phyloP scores from a whole-genome alignment of 2,797 vertebrate genomes.

The Danio tinwini region DNA sequence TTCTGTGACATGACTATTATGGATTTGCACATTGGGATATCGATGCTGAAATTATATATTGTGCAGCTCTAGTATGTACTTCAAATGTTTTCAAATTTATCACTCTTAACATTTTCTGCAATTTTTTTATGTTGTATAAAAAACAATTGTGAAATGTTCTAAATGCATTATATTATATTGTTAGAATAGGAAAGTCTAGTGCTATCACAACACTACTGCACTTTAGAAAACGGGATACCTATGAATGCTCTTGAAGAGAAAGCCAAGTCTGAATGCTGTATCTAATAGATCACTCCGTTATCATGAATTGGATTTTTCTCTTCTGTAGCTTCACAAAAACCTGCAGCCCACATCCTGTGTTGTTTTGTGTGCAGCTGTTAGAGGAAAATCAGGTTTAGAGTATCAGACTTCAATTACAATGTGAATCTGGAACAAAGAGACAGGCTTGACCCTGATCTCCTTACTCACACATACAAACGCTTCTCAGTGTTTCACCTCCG shows the following conservation, averaged over 20 bases:
- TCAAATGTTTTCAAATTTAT: too few species aligned
- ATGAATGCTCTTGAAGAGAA: too few species aligned
- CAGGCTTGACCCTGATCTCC: slow-evolving; percentile 74
- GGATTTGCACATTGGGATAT: too few species aligned
- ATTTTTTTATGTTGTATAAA: too few species aligned
- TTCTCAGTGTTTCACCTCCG: slow-evolving; percentile 51
- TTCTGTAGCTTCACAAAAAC: background rate
- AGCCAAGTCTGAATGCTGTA: background rate
- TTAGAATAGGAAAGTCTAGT: background rate
- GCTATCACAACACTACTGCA: background rate
- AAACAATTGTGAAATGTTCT: too few species aligned
- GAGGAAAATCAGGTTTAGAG: slow-evolving; percentile 67
- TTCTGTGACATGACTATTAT: too few species aligned
- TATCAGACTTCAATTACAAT: slow-evolving; percentile 68
- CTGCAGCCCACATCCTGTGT: slow-evolving; percentile 56
- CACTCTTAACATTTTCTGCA: too few species aligned
- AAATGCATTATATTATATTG: too few species aligned
- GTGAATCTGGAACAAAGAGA: slow-evolving; percentile 71
- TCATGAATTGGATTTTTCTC: background rate
- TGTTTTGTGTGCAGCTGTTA: slow-evolving; percentile 59
- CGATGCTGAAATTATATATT: too few species aligned
- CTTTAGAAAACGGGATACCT: background rate
- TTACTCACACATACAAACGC: slow-evolving; percentile 63
- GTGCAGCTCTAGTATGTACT: too few species aligned
- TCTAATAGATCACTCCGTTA: background rate